Conservation (phyloP, 2,113 vertebrate species). For the Girardinichthys multiradiatus region DNA sequence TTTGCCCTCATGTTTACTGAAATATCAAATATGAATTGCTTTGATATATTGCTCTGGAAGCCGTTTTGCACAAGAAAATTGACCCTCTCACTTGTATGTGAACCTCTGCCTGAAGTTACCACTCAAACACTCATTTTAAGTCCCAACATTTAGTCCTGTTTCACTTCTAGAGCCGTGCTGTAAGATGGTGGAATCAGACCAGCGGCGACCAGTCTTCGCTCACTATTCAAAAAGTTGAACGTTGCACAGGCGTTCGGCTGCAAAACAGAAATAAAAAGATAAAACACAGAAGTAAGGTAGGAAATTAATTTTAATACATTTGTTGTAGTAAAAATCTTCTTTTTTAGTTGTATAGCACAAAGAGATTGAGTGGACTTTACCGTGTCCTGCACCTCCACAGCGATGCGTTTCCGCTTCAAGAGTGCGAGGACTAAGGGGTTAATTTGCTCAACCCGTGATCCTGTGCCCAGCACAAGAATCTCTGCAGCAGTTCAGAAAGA, state of each 20-base stretch:
- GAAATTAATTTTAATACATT: not conserved
- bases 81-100: not conserved
- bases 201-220: conserved; percentile 84
- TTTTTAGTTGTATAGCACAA: not conserved
- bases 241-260: conserved; percentile 96
- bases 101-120: conserved; percentile 7
- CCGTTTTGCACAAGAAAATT: not conserved
- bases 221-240: conserved; percentile 92
- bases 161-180: conserved; percentile 55
- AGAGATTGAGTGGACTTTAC: conserved; percentile 69
- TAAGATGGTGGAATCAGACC: conserved; percentile 87
- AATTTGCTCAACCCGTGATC: conserved; percentile 83
- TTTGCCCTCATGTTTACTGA: not conserved
- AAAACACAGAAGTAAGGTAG: not conserved
- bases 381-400: conserved; percentile 95
- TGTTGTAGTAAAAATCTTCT: not conserved
- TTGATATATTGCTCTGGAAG: conserved; percentile 8
- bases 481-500: conserved; percentile 75
- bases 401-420: conserved; percentile 85
- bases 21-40: not conserved
- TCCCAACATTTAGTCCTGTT: conserved; percentile 8
- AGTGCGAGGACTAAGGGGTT: conserved; percentile 76
- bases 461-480: conserved; percentile 94
- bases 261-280: conserved; percentile 11
- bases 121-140: not conserved